Conservation (phyloP, 2,888 invertebrate genomes). For the Rapana venosa region DNA sequence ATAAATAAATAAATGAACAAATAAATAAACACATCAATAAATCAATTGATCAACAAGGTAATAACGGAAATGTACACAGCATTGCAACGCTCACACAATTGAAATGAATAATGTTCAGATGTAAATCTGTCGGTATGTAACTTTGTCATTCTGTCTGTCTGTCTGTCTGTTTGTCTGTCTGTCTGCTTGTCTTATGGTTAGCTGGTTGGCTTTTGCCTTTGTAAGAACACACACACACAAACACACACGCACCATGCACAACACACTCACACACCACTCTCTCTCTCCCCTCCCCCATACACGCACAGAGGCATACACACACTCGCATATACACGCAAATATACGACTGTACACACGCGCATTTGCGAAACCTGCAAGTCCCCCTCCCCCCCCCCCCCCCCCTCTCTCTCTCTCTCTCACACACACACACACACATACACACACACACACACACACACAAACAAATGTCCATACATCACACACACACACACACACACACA, state of each 20-base stretch:
- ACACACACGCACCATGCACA: no score
- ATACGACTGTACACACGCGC: no score
- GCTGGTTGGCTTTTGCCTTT: no score
- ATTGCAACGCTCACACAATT: not conserved
- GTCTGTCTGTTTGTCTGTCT: not conserved
- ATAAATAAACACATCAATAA: not conserved
- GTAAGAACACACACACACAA: no score
- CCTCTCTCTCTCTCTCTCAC: no score
- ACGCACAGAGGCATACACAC: not conserved
- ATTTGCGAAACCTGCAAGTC: no score
- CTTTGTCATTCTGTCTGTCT: not conserved
- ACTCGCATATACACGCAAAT: not conserved
- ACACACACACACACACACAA: not conserved
- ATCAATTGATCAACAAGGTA: no score
- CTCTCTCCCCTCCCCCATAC: no score
- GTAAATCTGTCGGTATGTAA: no score
- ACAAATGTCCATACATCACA: not conserved
- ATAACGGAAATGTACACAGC: not conserved
- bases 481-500: not conserved
- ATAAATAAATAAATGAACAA: not conserved
- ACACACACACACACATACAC: not conserved
- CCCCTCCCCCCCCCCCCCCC: no score
- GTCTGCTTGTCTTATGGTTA: not conserved
- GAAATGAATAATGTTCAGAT: not conserved
- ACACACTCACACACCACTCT: no score